These are phyloP conservation scores for Phocoena sinus DNA, from an alignment of 2,113 vertebrate species.

Conservation along the genomic window DNA sequence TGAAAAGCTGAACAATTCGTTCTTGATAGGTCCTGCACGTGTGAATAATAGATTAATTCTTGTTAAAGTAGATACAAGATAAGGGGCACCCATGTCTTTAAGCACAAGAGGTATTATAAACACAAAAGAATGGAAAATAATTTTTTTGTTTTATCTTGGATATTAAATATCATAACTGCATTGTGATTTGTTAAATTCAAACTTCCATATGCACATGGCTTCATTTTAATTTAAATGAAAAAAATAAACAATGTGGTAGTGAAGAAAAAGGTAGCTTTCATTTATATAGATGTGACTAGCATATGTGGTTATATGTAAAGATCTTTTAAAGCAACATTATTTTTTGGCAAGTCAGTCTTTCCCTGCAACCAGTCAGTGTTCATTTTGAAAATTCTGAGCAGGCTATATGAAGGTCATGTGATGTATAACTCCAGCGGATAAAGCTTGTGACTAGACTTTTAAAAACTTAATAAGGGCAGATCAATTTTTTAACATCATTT, in stretches of 20 bases:
- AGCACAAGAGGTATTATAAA: neutral
- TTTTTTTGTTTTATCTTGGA: neutral
- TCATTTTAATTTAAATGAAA: conserved; percentile 3
- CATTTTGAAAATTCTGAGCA: conserved; percentile 19
- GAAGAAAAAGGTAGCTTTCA: neutral
- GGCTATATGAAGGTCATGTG: neutral
- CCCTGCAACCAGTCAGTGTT: neutral
- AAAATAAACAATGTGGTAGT: neutral
- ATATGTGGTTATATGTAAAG: neutral
- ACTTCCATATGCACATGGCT: neutral
- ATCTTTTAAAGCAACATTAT: neutral
- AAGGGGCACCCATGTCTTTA: neutral
- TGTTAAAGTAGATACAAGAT: neutral
- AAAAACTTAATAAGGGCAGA: neutral
- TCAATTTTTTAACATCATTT: neutral
- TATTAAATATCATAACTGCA: neutral
- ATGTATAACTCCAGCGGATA: neutral
- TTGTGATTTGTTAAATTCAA: neutral
- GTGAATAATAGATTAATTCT: neutral
- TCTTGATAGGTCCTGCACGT: neutral
- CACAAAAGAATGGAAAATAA: neutral
- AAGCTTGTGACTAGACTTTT: neutral
- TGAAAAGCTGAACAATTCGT: neutral
- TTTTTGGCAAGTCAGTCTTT: neutral
- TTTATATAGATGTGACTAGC: too few relatives aligned